Conservation (phyloP, 1,140 invertebrate genomes). For the Bombus superbus region DNA sequence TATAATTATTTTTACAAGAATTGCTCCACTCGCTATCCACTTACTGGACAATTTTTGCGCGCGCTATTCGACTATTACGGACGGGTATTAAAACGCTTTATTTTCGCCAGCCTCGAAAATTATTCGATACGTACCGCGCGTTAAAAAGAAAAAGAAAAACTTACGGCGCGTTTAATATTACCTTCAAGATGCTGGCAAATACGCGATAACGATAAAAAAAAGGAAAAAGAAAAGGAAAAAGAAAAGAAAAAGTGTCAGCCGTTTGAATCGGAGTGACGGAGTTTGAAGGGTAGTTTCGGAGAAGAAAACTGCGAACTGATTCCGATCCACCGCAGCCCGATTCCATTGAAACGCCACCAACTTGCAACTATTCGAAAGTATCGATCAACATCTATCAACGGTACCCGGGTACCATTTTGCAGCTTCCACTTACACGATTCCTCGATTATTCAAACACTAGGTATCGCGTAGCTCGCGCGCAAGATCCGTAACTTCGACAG, state of each 20-base stretch:
- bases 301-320: neutral
- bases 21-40: neutral
- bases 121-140: neutral
- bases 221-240: neutral
- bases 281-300: neutral
- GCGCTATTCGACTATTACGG: neutral
- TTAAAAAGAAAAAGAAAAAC: neutral
- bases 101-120: neutral
- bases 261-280: neutral
- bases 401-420: conserved; percentile 8
- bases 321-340: neutral
- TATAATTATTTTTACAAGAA: conserved; percentile 17
- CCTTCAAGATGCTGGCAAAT: neutral
- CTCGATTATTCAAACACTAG: conserved; percentile 32
- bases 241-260: neutral
- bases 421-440: conserved; percentile 13
- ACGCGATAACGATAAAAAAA: neutral
- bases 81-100: conserved; percentile 2
- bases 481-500: neutral
- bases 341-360: conserved; percentile 5
- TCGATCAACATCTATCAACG: conserved; percentile 36
- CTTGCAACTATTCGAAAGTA: conserved; percentile 19
- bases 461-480: neutral
- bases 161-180: neutral
- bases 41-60: neutral